These are phyloP conservation scores for Adelphocoris suturalis DNA, from an alignment of 2,888 invertebrate species.

Conservation along the genomic window DNA sequence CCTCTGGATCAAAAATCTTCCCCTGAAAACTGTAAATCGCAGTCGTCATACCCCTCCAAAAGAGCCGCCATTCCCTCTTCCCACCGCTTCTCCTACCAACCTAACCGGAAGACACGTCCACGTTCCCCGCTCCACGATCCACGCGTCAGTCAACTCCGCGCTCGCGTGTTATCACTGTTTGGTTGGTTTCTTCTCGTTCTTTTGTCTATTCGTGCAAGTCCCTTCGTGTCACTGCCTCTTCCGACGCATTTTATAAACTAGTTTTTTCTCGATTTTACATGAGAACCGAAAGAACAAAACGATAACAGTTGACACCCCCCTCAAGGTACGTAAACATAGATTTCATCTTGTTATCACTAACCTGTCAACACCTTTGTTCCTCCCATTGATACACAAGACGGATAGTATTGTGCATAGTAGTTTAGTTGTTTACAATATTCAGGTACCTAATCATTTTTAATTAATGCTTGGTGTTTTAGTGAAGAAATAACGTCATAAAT, in stretches of 20 bases:
- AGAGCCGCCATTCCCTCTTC: not conserved
- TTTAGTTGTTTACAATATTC: too few species aligned
- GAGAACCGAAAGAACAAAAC: not conserved
- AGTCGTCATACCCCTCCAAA: not conserved
- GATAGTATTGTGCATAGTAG: too few species aligned
- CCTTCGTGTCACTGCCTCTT: not conserved
- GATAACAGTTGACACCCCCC: not conserved
- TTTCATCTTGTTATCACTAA: not conserved
- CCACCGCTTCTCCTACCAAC: not conserved
- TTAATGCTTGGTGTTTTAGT: too few species aligned
- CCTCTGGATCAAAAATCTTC: too few species aligned
- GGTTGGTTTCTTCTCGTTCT: not conserved
- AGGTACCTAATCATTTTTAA: too few species aligned
- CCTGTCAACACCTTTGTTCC: not conserved
- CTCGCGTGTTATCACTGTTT: not conserved
- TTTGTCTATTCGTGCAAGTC: conserved; percentile 1
- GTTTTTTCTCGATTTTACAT: not conserved
- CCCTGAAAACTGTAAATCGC: too few species aligned
- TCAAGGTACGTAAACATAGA: not conserved
- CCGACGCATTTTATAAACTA: not conserved
- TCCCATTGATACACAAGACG: too few species aligned
- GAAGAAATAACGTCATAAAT: too few species aligned
- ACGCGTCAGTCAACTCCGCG: not conserved
- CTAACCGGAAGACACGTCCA: not conserved
- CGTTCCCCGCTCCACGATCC: not conserved